A percentile compares a stretch with the other conserved stretches of the same genome.
Evolutionary conservation across 2,888 invertebrate genomes (phyloP).

Genomic region (Drosophila flavopinicola): DNA sequence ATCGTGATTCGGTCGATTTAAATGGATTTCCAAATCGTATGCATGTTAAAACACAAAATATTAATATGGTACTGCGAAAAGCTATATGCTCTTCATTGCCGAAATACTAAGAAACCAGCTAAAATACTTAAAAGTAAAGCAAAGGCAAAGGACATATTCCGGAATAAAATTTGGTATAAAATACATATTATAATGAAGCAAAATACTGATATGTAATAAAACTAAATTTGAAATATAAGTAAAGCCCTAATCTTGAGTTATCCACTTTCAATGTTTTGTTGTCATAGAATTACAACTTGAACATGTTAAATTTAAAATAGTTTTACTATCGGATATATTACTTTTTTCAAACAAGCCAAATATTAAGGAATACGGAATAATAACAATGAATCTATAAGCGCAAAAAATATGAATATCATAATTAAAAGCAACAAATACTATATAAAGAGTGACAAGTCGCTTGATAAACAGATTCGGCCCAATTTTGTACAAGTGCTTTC

Average conservation of each 20-base stretch:
- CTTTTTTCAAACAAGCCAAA: neutral
- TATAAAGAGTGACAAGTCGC: neutral
- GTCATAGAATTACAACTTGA: too few species aligned
- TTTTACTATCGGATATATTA: too few species aligned
- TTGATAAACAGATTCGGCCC: constrained; percentile 6
- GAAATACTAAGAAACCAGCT: neutral
- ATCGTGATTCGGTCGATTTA: constrained; percentile 52
- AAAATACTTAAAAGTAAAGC: neutral
- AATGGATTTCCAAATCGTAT: constrained; percentile 49
- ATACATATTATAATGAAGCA: too few species aligned
- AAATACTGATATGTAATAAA: too few species aligned
- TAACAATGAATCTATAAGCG: neutral
- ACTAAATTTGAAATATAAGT: too few species aligned
- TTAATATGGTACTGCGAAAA: neutral
- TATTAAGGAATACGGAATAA: neutral
- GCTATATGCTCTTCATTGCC: constrained; percentile 8
- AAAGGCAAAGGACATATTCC: too few species aligned
- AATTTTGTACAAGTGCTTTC: constrained; percentile 2
- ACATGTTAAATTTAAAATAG: too few species aligned
- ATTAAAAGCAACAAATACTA: neutral
- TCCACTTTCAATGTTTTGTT: too few species aligned
- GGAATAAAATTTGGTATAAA: too few species aligned
- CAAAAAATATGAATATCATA: neutral
- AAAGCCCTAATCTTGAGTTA: too few species aligned
- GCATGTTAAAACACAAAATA: constrained; percentile 7